A percentile compares a stretch with the other conserved stretches of the same genome.
Conservation (phyloP, 2,797 vertebrate species). For the Gambusia yucatana region DNA sequence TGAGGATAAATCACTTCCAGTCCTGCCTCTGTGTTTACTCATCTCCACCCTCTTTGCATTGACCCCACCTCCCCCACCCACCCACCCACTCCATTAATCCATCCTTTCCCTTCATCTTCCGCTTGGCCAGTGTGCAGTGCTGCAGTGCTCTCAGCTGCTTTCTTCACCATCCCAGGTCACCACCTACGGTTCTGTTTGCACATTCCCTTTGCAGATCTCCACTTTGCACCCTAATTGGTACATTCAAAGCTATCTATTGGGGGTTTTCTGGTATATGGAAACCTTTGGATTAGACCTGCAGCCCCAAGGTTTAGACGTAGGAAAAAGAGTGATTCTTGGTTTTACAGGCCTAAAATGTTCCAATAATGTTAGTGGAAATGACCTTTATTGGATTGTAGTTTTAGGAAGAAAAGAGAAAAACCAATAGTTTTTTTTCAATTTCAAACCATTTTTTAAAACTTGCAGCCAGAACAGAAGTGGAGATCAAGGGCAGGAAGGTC, state of each 20-base stretch:
- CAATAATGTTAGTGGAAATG: not conserved
- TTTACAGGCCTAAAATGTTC: not conserved
- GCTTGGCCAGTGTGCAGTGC: conserved; percentile 78
- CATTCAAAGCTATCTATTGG: conserved; percentile 2
- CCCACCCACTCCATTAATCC: conserved; percentile 37
- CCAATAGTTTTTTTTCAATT: not conserved
- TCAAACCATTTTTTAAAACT: not conserved
- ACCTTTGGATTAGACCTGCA: not conserved
- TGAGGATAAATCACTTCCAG: conserved; percentile 13
- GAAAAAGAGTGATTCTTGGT: not conserved
- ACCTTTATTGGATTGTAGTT: not conserved
- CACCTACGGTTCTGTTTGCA: conserved; percentile 37
- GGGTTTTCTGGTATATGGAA: not conserved
- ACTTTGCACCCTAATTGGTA: not conserved
- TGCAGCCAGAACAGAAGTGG: conserved; percentile 33
- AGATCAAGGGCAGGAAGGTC: conserved; percentile 65
- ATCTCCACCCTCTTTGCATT: conserved; percentile 38
- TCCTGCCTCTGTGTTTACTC: conserved; percentile 38
- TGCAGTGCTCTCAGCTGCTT: conserved; percentile 72
- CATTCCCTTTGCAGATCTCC: conserved; percentile 6
- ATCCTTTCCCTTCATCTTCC: conserved; percentile 18
- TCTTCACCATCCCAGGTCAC: conserved; percentile 48
- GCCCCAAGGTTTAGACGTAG: not conserved
- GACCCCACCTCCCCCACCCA: conserved; percentile 37
- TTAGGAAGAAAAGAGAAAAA: not conserved